Percentiles rank a stretch among this genome's conserved stretches.
These are phyloP conservation scores for Petrocephalus zakoni DNA, from an alignment of 2,113 vertebrate genomes.

Conservation along the genomic window DNA sequence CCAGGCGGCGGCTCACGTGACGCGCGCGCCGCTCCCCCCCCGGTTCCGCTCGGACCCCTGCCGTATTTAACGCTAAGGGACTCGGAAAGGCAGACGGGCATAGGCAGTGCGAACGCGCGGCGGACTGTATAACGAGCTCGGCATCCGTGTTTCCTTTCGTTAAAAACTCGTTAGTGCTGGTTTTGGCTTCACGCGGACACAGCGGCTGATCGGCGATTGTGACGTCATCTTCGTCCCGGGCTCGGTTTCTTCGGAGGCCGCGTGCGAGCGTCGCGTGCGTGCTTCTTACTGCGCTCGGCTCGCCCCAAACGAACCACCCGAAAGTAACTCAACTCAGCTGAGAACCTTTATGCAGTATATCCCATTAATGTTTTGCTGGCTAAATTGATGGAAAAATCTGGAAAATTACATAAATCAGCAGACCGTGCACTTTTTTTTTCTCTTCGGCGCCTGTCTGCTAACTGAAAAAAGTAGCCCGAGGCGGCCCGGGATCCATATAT, in stretches of 20 bases:
- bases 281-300: too few species aligned
- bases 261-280: neutral
- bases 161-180: neutral
- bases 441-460: neutral
- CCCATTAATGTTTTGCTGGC: neutral
- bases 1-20: conserved; percentile 39
- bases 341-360: neutral
- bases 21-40: conserved; percentile 23
- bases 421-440: neutral
- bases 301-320: neutral
- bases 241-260: neutral
- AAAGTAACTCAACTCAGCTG: neutral
- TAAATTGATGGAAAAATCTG: neutral
- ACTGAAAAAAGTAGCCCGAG: neutral
- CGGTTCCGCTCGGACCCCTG: neutral
- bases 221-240: neutral
- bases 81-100: neutral
- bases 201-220: neutral
- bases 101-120: neutral
- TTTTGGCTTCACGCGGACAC: neutral
- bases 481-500: neutral
- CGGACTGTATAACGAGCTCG: neutral
- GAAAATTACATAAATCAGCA: neutral
- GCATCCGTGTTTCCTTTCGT: neutral
- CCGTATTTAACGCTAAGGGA: too few species aligned